Evolutionary conservation across 2,888 invertebrate genomes (phyloP).

Genomic region (Netelia melanura): DNA sequence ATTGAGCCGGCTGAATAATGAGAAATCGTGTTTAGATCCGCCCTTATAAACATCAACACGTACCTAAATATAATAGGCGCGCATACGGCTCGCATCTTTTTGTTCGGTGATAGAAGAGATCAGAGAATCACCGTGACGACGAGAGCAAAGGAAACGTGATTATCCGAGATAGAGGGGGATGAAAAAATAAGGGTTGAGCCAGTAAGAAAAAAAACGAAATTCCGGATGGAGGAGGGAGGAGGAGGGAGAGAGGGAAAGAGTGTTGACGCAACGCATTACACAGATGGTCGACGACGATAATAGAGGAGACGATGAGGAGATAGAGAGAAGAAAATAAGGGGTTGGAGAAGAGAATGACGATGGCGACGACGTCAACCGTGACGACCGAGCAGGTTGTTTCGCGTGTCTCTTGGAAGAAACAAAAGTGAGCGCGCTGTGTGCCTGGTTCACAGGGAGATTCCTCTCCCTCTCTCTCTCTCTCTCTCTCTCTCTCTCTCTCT

Average conservation of each 20-base stretch:
- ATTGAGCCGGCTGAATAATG: slow-evolving; percentile 28
- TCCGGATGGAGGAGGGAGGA: slow-evolving; percentile 18
- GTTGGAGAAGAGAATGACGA: slow-evolving; percentile 5
- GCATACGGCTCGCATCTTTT: neutral
- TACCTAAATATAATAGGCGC: neutral
- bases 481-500: slow-evolving; percentile 22
- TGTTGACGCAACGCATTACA: slow-evolving; percentile 80
- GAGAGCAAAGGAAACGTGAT: slow-evolving; percentile 53
- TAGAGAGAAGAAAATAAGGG: slow-evolving; percentile 10
- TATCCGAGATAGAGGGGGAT: slow-evolving; percentile 44
- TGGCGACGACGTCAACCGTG: slow-evolving; percentile 35
- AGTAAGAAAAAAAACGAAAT: slow-evolving; percentile 53
- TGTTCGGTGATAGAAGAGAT: neutral
- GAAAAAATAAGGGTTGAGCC: slow-evolving; percentile 45
- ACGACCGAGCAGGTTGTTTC: slow-evolving; percentile 51
- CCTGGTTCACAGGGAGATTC: slow-evolving; percentile 45
- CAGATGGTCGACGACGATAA: slow-evolving; percentile 74
- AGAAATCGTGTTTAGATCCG: neutral
- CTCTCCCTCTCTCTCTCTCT: slow-evolving; percentile 23
- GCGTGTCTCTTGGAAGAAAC: slow-evolving; percentile 51
- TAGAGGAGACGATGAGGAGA: slow-evolving; percentile 40
- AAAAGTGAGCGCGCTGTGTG: slow-evolving; percentile 52
- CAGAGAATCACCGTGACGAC: slow-evolving; percentile 18
- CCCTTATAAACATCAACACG: slow-evolving; percentile 6
- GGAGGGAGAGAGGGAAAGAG: slow-evolving; percentile 31